Evolutionary conservation across 1,140 invertebrate species (phyloP), one percentile per base, ranked within the genome.

Genomic region (Tribolium madens): DNA sequence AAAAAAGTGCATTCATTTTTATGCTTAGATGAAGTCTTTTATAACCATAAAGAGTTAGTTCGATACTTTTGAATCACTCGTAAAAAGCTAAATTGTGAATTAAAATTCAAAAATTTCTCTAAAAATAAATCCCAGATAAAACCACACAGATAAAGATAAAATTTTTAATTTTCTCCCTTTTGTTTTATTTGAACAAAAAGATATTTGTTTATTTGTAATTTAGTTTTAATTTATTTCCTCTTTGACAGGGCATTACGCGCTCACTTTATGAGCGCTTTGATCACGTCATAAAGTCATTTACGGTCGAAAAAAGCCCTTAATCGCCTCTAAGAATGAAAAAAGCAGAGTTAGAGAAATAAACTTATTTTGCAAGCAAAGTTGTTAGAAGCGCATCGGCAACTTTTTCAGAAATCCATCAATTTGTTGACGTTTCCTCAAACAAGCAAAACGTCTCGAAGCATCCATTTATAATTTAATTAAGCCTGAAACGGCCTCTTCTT

Each of bases 381-480:
- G 21, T 26, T 5, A 26, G 21, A 26, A 26, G 21, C 21, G 21
- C 18, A 26, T 17, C n/a, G 5, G 18, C 50, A 53, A 53, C 50
- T 53, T 53, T n/a, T 53, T 53, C 9, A 53, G 3, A 15, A 21
- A 53, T 53, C 50, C 9, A 53, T 53, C 50, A 53, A 17, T 21
- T 53, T 53, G 18, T 21, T 42, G 36, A 42, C 36, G 9, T 42
- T 42, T 42, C 36, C 36, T 42, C n/a, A 42, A 42, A 42, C 9
- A 10, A 15, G 10, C 52, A 21, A 57, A 21, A 57, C 9, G 17
- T 10, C 52, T 26, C 6, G 5, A 57, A 57, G 17, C 17, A 18
- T 18, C 52, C 17, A 18, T 57, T 21, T 18, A 18, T 57, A 57
- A 57, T 57, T 57, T 57, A 26, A 57, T 57, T 57, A 57, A 17